These are phyloP conservation scores for Aphis gossypii DNA, from an alignment of 1,140 invertebrate species.

Conservation along the genomic window DNA sequence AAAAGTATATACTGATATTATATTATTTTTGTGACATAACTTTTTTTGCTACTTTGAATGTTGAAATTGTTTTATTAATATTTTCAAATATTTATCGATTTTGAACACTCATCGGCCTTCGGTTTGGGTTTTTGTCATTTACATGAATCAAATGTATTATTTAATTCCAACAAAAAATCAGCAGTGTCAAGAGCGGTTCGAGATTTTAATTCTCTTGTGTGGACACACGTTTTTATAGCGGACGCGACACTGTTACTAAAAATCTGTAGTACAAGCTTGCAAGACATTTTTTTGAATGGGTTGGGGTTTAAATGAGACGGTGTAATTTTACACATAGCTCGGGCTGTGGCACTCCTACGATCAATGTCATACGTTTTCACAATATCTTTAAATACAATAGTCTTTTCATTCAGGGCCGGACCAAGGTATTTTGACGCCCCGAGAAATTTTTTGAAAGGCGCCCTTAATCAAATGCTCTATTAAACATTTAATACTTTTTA, in stretches of 20 bases:
- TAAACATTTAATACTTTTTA: too few relatives aligned
- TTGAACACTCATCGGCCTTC: neutral
- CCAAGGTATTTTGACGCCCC: too few relatives aligned
- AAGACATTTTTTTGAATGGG: constrained; percentile 17
- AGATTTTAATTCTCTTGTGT: neutral
- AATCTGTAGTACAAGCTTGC: neutral
- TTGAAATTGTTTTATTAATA: neutral
- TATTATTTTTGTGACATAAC: neutral
- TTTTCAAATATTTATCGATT: neutral
- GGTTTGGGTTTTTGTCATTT: neutral
- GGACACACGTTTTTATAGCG: neutral
- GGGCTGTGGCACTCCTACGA: neutral
- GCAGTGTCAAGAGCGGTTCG: neutral
- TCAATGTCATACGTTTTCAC: neutral
- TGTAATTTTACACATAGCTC: neutral
- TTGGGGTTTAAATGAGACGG: neutral
- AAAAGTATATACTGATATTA: neutral
- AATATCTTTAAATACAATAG: constrained; percentile 1
- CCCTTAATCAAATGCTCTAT: too few relatives aligned
- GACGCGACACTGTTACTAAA: neutral
- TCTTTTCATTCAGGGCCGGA: neutral
- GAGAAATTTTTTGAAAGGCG: too few relatives aligned
- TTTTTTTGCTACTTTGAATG: neutral
- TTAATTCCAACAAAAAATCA: neutral
- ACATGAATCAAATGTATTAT: neutral